These are phyloP conservation scores for Drosophila ezoana DNA, from an alignment of 2,888 invertebrate genomes.

Conservation along the genomic window DNA sequence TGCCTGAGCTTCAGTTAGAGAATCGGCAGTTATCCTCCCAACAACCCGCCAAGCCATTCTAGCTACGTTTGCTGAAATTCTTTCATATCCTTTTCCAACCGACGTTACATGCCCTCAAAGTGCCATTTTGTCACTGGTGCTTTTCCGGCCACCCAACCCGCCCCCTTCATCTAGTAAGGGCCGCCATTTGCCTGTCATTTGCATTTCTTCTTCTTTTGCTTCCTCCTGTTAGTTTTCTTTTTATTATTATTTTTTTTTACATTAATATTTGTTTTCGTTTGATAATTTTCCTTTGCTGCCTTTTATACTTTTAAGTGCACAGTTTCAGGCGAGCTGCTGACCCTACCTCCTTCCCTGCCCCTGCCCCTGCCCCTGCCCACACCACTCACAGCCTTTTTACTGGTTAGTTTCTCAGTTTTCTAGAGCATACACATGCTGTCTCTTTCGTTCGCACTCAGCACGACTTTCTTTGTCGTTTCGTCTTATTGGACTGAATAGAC, in stretches of 20 bases:
- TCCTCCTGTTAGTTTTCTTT: slow-evolving; percentile 17
- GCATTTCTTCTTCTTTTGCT: slow-evolving; percentile 57
- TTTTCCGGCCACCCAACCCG: slow-evolving; percentile 16
- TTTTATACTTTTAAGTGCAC: slow-evolving; percentile 78
- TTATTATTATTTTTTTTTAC: slow-evolving; percentile 35
- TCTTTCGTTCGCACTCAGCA: slow-evolving; percentile 37
- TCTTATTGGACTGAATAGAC: slow-evolving; percentile 76
- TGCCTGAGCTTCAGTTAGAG: slow-evolving; percentile 15
- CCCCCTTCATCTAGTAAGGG: background rate
- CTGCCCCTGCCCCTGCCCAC: background rate
- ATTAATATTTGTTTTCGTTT: slow-evolving; percentile 82
- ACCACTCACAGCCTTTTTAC: slow-evolving; percentile 16
- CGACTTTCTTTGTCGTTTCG: slow-evolving; percentile 57
- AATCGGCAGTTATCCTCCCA: slow-evolving; percentile 18
- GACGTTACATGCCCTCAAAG: slow-evolving; percentile 80
- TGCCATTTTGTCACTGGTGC: slow-evolving; percentile 70
- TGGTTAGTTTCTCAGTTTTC: slow-evolving; percentile 41
- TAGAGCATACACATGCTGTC: slow-evolving; percentile 41
- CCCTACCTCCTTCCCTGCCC: background rate
- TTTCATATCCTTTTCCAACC: slow-evolving; percentile 74
- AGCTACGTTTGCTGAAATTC: slow-evolving; percentile 76
- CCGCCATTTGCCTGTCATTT: slow-evolving; percentile 64
- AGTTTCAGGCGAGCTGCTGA: slow-evolving; percentile 29
- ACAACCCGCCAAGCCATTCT: slow-evolving; percentile 44
- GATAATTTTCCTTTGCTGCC: slow-evolving; percentile 79